Percentiles rank a stretch among this genome's conserved stretches.
These are phyloP conservation scores for Hoplodrina blanda DNA, from an alignment of 2,888 invertebrate genomes.

Conservation along the genomic window DNA sequence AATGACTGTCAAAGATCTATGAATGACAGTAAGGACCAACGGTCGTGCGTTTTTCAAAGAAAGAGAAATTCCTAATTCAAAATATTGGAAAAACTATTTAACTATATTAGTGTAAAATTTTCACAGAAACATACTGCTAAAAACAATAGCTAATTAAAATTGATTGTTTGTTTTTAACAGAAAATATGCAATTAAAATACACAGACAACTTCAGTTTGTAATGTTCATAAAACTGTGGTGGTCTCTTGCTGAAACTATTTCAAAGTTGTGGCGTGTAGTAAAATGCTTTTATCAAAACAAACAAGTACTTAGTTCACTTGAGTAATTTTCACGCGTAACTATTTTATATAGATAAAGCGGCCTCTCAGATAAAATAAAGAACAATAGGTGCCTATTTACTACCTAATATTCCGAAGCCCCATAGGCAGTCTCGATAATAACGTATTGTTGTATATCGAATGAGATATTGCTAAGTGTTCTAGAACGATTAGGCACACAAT, in stretches of 20 bases:
- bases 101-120: too few species aligned
- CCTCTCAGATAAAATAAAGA: background rate
- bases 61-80: too few species aligned
- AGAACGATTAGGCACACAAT: background rate
- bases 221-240: slow-evolving; percentile 33
- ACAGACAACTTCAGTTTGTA: slow-evolving; percentile 21
- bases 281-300: background rate
- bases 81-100: too few species aligned
- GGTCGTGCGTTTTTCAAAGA: too few species aligned
- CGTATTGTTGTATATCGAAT: slow-evolving; percentile 4
- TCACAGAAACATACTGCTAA: background rate
- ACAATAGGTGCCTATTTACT: background rate
- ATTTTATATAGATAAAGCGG: background rate
- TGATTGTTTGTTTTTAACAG: background rate
- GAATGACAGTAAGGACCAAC: too few species aligned
- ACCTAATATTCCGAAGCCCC: background rate
- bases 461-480: background rate
- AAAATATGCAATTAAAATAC: slow-evolving; percentile 2
- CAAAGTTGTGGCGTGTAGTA: background rate
- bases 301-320: background rate
- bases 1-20: too few species aligned
- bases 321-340: background rate
- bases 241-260: slow-evolving; percentile 25
- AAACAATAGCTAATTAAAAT: background rate
- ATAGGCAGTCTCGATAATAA: too few species aligned